Evolutionary conservation across 2,888 invertebrate species (phyloP).

Genomic region (Torymus texanus): DNA sequence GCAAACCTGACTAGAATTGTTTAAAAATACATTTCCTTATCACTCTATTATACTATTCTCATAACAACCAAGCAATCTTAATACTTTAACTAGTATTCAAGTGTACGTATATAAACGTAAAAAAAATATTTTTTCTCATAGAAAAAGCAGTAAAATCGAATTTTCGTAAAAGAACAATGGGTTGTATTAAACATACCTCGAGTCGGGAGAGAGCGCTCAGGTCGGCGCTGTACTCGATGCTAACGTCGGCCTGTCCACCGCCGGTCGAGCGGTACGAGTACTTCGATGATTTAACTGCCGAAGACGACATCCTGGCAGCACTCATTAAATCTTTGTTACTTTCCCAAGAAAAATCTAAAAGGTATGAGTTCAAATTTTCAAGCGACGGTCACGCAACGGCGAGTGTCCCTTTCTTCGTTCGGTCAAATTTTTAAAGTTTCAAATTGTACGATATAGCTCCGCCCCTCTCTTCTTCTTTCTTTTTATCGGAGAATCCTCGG

Average conservation of each 20-base stretch:
- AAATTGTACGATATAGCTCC: too few species aligned
- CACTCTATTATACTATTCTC: too few species aligned
- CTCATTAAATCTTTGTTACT: not conserved
- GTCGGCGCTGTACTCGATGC: slow-evolving; percentile 96
- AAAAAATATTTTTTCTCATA: too few species aligned
- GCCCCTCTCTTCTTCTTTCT: too few species aligned
- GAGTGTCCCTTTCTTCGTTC: not conserved
- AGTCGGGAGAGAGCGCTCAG: slow-evolving; percentile 95
- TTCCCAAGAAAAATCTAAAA: not conserved
- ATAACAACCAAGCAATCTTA: too few species aligned
- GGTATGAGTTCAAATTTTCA: too few species aligned
- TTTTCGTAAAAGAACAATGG: slow-evolving; percentile 1
- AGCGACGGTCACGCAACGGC: not conserved
- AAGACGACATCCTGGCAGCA: slow-evolving; percentile 40
- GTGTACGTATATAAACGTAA: too few species aligned
- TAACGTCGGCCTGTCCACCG: slow-evolving; percentile 87
- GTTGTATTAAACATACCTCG: slow-evolving; percentile 83
- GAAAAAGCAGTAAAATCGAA: not conserved
- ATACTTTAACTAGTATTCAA: too few species aligned
- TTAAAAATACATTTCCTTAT: too few species aligned
- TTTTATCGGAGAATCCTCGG: too few species aligned
- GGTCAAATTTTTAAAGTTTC: not conserved
- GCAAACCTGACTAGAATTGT: too few species aligned
- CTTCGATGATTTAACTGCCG: slow-evolving; percentile 88
- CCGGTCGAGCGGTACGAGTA: slow-evolving; percentile 94